Evolutionary conservation across 2,888 invertebrate genomes (phyloP), one percentile per base, ranked within the genome.

Genomic region (Diadegma fenestrale): DNA sequence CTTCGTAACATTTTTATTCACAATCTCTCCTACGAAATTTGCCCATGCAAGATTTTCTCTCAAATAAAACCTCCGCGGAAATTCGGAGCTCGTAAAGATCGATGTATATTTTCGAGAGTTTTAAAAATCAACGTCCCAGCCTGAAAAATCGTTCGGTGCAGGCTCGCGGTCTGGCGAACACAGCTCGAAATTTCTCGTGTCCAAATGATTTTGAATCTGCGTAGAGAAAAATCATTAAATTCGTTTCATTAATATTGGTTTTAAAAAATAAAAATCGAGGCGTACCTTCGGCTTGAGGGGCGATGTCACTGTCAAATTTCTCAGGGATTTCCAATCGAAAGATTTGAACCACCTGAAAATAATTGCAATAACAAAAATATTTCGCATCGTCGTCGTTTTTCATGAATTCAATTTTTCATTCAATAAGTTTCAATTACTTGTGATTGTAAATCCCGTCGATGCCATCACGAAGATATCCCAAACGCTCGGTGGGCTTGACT

Each of bases 121-220:
- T 95, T 94, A 98, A 94, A 98, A 98, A 91, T 98, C 97, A 77
- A 95, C 94, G 93, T 98, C 98, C 98, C 98, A 98, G 48, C 98
- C 98, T 8, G 97, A 97, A 26, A 95, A 95, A 92, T 98, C 98
- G 91, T 97, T 97, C 0, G 97, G 97, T 0, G 98, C 97, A 82
- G 96, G 94, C 86, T 96, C 96, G 83, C 95, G 95, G 88, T 98
- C 97, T 71, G 96, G 96, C 10, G 97, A 96, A 92, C 97, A 97
- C 80, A 95, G 95, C 92, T 99, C 98, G 93, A 99, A 98, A 95
- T 98, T 97, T 89, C 96, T 95, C 43, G 96, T 95, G 92, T 99
- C 98, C 14, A 96, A 95, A 87, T 96, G 95, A 88, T 95, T 95
- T 66, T 96, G 87, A 17, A 92, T 94, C 95, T 96, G 93, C 17